Percentiles rank a stretch among this genome's conserved stretches.
Conservation (phyloP, 2,888 invertebrate species). For the Pharmacophagus antenor region DNA sequence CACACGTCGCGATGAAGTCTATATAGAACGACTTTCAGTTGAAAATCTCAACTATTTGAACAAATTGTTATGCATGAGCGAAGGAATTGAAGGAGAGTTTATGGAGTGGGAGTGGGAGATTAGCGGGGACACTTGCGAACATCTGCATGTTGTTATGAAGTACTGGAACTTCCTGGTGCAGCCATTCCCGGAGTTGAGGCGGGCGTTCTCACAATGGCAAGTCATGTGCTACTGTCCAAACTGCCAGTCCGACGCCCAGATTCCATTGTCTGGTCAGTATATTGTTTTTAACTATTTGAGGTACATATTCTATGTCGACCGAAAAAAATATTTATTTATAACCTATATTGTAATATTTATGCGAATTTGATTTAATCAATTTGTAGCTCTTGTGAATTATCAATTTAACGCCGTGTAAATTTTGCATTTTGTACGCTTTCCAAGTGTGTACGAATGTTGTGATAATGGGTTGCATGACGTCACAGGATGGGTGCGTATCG, state of each 20-base stretch:
- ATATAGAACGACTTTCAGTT: constrained; percentile 50
- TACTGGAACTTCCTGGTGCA: constrained; percentile 63
- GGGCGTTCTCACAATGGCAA: constrained; percentile 63
- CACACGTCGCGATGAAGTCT: constrained; percentile 60
- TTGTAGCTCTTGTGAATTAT: not conserved
- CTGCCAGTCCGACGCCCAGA: constrained; percentile 57
- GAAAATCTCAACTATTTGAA: constrained; percentile 64
- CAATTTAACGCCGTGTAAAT: not conserved
- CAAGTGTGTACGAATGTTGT: not conserved
- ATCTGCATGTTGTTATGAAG: constrained; percentile 62
- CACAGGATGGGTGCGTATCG: constrained; percentile 72
- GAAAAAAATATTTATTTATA: not conserved
- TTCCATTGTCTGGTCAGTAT: constrained; percentile 53
- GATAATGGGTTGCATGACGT: not conserved
- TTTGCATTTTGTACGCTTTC: not conserved
- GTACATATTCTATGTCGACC: too few relatives aligned
- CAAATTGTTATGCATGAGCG: constrained; percentile 54
- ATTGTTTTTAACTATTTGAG: not conserved
- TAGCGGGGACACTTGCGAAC: constrained; percentile 60
- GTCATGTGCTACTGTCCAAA: constrained; percentile 60
- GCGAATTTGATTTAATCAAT: not conserved
- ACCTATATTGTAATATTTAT: not conserved
- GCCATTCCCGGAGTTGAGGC: constrained; percentile 61
- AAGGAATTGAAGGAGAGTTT: constrained; percentile 49
- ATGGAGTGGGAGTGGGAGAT: constrained; percentile 60